Evolutionary conservation across 2,113 vertebrate species (phyloP), one percentile per base, ranked within the genome.

Genomic region (Heterocephalus glaber): DNA sequence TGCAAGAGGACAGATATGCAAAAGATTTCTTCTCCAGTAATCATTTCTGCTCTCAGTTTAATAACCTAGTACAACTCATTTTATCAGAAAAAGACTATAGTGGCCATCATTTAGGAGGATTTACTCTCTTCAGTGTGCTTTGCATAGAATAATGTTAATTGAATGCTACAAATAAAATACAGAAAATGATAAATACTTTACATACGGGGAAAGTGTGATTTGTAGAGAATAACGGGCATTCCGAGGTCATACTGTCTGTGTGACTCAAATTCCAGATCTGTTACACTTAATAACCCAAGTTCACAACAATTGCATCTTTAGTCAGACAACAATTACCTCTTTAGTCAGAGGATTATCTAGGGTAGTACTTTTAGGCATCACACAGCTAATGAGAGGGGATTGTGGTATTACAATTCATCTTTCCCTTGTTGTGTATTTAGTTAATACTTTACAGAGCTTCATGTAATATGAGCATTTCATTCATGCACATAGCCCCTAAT

Each of bases 1-100:
- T 90, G 76, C 80, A 97, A 93, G n/a, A 95, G 86, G 81, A 90
- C 80, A 92, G 38, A 95, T 76, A 94, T 95, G 89, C 86, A 96
- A 97, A 98, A 96, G 52, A 54, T 86, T 30, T 61, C 41, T 80
- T 79, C 66, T 1, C 49, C 44, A 65, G 82, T 89, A 93, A 93
- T 95, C 61, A 61, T 38, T 70, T 95, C 58, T 96, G 72, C 86
- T 86, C 65, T 91, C 28, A 41, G 49, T 74, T 95, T 95, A 94
- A 95, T 96, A 89, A 92, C 72, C 52, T 96, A 63, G 79, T 89
- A 58, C 44, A 91, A 72, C 85, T 85, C 54, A 94, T 87, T 97
- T 95, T 87, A 56, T 87, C 76, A 96, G 83, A 88, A 97, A 96
- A 97, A 77, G 14, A 80, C n/a, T 12, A 5, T 26, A 81, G 72